phyloP scores from a whole-genome alignment of 2,113 vertebrate species.

The Sylvilagus bachmani region DNA sequence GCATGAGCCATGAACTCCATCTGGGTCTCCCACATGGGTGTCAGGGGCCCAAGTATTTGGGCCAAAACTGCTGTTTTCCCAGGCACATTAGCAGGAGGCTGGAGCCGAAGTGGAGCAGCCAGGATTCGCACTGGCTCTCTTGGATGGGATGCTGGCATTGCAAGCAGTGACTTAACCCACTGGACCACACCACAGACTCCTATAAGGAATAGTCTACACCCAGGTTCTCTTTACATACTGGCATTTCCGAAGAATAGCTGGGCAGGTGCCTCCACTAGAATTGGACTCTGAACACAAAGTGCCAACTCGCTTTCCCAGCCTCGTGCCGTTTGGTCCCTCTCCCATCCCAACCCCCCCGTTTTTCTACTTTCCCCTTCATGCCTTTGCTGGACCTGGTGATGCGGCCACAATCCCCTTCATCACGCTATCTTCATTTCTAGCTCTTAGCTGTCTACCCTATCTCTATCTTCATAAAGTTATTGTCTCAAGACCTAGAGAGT shows the following conservation, averaged over 20 bases:
- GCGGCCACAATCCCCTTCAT: not conserved
- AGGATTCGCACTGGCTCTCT: no score
- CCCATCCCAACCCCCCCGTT: not conserved
- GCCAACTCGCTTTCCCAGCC: not conserved
- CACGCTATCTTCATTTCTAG: accelerated
- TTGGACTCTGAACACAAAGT: not conserved
- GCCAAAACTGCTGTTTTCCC: no score
- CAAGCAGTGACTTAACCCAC: no score
- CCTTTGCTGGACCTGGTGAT: not conserved
- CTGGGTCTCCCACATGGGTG: no score
- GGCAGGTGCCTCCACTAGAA: not conserved
- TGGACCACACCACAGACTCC: no score
- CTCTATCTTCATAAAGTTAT: not conserved
- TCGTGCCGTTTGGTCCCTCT: not conserved
- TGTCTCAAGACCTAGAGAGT: not conserved
- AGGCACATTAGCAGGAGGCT: no score
- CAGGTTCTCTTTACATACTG: not conserved
- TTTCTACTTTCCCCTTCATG: not conserved
- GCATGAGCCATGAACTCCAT: no score
- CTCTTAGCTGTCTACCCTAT: accelerated
- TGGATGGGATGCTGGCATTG: no score
- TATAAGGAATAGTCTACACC: accelerated
- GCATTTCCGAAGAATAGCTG: not conserved
- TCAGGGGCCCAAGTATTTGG: no score
- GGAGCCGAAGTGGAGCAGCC: no score